Conservation (phyloP, 2,797 vertebrate genomes). For the Calcarius lapponicus region DNA sequence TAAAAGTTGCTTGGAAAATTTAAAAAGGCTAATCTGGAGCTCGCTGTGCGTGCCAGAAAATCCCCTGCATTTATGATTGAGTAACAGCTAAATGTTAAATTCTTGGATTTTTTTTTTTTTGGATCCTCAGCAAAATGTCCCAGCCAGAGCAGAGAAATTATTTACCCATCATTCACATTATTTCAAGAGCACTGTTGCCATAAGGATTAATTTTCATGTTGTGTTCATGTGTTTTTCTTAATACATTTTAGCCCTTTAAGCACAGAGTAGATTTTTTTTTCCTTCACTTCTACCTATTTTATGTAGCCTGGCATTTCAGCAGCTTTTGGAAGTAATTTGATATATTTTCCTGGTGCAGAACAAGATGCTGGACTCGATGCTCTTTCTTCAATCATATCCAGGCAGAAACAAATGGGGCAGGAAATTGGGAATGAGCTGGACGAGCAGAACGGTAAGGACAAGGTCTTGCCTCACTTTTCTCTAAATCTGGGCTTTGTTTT, state of each 20-base stretch:
- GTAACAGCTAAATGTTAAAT: conserved; percentile 28
- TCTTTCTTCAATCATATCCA: conserved; percentile 89
- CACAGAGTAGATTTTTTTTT: background rate
- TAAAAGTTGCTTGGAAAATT: conserved; percentile 54
- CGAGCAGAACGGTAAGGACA: conserved; percentile 91
- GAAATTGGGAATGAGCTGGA: conserved; percentile 97
- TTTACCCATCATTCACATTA: background rate
- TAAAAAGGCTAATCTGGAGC: conserved; percentile 43
- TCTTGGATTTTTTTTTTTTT: background rate
- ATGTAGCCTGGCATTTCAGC: background rate
- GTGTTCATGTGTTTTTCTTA: background rate
- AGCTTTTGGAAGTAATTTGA: background rate
- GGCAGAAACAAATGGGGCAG: conserved; percentile 96
- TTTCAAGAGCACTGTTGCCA: background rate
- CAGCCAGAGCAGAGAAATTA: conserved; percentile 4
- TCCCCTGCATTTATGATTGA: conserved; percentile 31
- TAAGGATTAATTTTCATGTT: conserved; percentile 14
- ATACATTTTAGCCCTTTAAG: background rate
- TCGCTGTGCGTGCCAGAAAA: conserved; percentile 1
- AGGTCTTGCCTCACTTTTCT: background rate
- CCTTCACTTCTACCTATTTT: background rate
- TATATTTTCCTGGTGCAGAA: conserved; percentile 72
- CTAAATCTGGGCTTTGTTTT: rapidly evolving
- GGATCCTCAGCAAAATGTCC: background rate
- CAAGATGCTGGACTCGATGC: conserved; percentile 94